Percentiles rank a stretch among this genome's conserved stretches.
These are phyloP conservation scores for Seriola dumerili DNA, from an alignment of 2,113 vertebrate genomes.

Conservation along the genomic window DNA sequence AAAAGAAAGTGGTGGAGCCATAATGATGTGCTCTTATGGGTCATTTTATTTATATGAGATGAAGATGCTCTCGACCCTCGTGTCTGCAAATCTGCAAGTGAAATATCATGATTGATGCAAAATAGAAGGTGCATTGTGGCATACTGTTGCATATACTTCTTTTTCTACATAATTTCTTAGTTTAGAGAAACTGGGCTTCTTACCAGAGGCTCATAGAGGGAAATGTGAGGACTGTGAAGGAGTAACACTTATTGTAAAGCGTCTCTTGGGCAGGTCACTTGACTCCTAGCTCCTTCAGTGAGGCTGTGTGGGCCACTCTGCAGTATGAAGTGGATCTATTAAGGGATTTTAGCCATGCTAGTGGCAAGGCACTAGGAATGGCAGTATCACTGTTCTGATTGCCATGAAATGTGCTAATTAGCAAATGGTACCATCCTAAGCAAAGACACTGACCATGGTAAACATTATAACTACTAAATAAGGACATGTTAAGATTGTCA, in stretches of 20 bases:
- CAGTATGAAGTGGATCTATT: not conserved
- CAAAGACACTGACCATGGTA: too few relatives aligned
- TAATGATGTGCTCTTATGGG: not conserved
- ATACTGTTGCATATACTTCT: not conserved
- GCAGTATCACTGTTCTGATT: too few relatives aligned
- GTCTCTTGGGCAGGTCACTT: not conserved
- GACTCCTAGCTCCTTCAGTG: not conserved
- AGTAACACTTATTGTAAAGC: not conserved
- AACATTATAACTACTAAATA: too few relatives aligned
- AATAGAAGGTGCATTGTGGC: not conserved
- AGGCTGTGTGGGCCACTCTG: not conserved
- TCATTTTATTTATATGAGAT: not conserved
- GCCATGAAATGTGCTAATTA: too few relatives aligned
- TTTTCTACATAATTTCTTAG: not conserved
- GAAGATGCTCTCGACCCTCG: not conserved
- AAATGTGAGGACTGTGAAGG: not conserved
- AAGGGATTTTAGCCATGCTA: not conserved
- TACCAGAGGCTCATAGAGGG: not conserved
- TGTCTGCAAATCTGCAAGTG: not conserved
- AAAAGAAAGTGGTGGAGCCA: not conserved
- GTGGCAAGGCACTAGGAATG: too few relatives aligned
- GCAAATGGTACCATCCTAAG: too few relatives aligned
- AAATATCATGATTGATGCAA: not conserved
- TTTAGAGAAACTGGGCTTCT: not conserved
- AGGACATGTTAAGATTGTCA: too few relatives aligned